These are phyloP conservation scores for Pandemis corylana DNA, from an alignment of 2,888 invertebrate genomes.

Conservation along the genomic window DNA sequence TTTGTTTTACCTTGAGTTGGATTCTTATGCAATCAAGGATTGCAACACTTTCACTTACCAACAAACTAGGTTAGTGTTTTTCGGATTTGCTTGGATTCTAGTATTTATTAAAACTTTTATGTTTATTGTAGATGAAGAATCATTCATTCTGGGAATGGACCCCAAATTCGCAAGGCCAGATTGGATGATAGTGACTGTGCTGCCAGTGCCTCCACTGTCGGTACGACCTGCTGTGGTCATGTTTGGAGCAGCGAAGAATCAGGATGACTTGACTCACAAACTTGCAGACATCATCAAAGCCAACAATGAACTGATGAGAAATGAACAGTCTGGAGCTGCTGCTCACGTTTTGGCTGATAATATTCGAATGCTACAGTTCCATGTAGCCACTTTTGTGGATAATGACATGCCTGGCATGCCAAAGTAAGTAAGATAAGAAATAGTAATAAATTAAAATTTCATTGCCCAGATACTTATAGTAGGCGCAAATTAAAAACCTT, in stretches of 20 bases:
- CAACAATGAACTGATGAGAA: conserved; percentile 97
- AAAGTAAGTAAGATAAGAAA: conserved; percentile 72
- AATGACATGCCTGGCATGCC: conserved; percentile 99
- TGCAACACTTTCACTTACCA: too few species aligned
- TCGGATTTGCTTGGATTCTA: background rate
- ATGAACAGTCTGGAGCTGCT: conserved; percentile 98
- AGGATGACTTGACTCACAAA: conserved; percentile 99
- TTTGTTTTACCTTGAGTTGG: too few species aligned
- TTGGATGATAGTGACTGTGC: conserved; percentile 99
- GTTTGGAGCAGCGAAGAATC: conserved; percentile 99
- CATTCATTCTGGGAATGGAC: conserved; percentile 97
- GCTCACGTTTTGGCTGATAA: conserved; percentile 99
- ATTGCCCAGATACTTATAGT: too few species aligned
- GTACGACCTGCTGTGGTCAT: conserved; percentile 99
- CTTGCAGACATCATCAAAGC: conserved; percentile 99
- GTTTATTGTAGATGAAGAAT: conserved; percentile 92
- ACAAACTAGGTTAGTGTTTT: background rate
- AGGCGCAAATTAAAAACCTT: too few species aligned
- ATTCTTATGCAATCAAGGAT: too few species aligned
- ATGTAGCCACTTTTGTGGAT: conserved; percentile 98
- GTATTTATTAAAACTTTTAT: background rate
- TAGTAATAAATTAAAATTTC: too few species aligned
- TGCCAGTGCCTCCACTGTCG: conserved; percentile 98
- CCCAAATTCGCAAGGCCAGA: conserved; percentile 98
- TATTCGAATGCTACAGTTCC: conserved; percentile 98